Evolutionary conservation across 2,797 vertebrate species (phyloP).

Genomic region (Takifugu rubripes): DNA sequence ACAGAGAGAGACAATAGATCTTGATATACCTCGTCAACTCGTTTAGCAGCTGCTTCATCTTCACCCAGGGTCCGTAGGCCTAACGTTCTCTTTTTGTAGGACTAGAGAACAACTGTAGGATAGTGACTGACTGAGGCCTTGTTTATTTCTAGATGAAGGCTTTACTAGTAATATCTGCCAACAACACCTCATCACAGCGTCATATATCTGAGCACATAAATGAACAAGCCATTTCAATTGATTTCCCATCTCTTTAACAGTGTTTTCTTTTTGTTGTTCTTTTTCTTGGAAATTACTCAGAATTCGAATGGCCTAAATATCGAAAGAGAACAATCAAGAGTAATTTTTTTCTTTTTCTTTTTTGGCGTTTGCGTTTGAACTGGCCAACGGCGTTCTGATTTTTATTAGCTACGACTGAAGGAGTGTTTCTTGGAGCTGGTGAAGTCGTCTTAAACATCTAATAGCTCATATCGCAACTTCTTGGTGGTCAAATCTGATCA

Average conservation of each 20-base stretch:
- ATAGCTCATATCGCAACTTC: constrained; percentile 49
- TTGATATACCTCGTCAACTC: constrained; percentile 78
- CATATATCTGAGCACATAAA: constrained; percentile 78
- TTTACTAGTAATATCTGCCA: constrained; percentile 77
- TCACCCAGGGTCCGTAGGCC: constrained; percentile 73
- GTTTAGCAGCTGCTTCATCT: constrained; percentile 80
- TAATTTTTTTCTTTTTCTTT: constrained; percentile 16
- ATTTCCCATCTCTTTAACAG: constrained; percentile 71
- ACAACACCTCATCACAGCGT: constrained; percentile 76
- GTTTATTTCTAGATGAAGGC: constrained; percentile 76
- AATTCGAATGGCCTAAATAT: constrained; percentile 61
- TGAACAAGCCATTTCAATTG: constrained; percentile 79
- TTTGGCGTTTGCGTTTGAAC: constrained; percentile 38
- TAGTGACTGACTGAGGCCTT: constrained; percentile 77
- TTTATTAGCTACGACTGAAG: constrained; percentile 43
- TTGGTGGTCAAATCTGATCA: constrained; percentile 49
- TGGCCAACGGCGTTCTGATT: constrained; percentile 43
- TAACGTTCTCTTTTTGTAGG: constrained; percentile 65
- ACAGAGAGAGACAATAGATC: constrained; percentile 79
- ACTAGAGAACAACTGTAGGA: constrained; percentile 69
- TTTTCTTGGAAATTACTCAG: constrained; percentile 39
- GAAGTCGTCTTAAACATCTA: constrained; percentile 62
- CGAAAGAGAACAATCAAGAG: constrained; percentile 44
- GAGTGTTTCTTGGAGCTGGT: constrained; percentile 49
- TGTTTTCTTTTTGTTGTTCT: constrained; percentile 43